Evolutionary conservation across 2,888 invertebrate genomes (phyloP).

Genomic region (Heliconius aoede): DNA sequence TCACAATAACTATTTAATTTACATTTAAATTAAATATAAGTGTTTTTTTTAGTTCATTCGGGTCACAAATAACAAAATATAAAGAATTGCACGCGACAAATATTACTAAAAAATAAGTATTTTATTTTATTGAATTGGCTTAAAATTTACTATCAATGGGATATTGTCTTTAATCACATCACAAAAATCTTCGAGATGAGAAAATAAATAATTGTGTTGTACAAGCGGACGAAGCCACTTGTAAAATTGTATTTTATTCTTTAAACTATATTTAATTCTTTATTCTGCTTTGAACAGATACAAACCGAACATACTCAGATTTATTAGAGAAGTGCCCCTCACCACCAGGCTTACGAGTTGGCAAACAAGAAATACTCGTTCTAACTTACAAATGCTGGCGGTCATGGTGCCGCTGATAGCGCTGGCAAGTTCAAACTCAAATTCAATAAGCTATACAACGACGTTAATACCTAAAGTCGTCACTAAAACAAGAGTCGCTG

Average conservation of each 20-base stretch:
- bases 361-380: constrained; percentile 62
- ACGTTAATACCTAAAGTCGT: constrained; percentile 26
- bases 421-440: constrained; percentile 39
- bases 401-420: constrained; percentile 48
- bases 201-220: too few species aligned
- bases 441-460: constrained; percentile 35
- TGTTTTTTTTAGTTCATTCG: too few species aligned
- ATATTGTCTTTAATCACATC: too few species aligned
- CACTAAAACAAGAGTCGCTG: constrained; percentile 9
- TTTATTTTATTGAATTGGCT: too few species aligned
- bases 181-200: too few species aligned
- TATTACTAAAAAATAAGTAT: too few species aligned
- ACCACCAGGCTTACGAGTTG: constrained; percentile 1
- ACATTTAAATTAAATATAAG: not conserved
- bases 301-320: not conserved
- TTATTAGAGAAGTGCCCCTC: constrained; percentile 8
- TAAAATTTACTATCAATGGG: too few species aligned
- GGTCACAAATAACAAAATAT: too few species aligned
- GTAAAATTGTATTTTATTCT: not conserved
- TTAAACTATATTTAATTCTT: not conserved
- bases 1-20: not conserved
- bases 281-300: not conserved
- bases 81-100: too few species aligned
- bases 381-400: constrained; percentile 52
- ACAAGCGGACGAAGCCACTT: too few species aligned